A percentile compares a stretch with the other conserved stretches of the same genome.
phyloP scores from a whole-genome alignment of 1,140 invertebrate species.

The Drosophila mayri region DNA sequence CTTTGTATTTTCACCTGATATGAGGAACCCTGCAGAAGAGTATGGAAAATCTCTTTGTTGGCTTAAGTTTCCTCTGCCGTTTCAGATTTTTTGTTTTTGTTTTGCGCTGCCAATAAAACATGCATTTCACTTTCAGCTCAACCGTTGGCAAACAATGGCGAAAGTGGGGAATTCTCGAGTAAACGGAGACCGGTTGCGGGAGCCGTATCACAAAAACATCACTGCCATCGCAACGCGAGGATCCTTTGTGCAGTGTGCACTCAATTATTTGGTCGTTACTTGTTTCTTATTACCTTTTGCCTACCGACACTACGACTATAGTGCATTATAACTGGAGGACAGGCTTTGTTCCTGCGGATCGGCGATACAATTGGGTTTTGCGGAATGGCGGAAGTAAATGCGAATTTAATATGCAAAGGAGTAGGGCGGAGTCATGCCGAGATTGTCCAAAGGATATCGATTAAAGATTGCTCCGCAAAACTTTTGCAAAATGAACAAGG shows the following conservation, averaged over 20 bases:
- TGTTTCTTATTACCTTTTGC: constrained; percentile 57
- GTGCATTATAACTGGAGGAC: constrained; percentile 47
- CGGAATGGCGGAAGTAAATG: constrained; percentile 59
- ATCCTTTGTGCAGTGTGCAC: constrained; percentile 69
- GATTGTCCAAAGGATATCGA: constrained; percentile 18
- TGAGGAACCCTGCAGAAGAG: constrained; percentile 1
- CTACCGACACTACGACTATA: constrained; percentile 29
- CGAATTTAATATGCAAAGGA: constrained; percentile 59
- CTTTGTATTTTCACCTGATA: constrained; percentile 1
- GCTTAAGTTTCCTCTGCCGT: constrained; percentile 22
- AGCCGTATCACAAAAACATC: constrained; percentile 20
- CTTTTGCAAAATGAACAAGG: neutral
- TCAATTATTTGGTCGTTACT: constrained; percentile 78
- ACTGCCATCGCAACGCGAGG: constrained; percentile 31
- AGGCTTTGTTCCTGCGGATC: constrained; percentile 33
- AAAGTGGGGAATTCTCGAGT: neutral
- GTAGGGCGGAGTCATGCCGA: neutral
- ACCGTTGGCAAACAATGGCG: constrained; percentile 25
- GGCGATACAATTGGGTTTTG: constrained; percentile 56
- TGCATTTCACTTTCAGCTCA: constrained; percentile 50
- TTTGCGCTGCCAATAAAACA: constrained; percentile 62
- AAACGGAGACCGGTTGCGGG: neutral
- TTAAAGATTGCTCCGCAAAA: neutral
- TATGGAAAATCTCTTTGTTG: constrained; percentile 20
- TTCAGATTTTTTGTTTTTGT: constrained; percentile 26